phyloP scores from a whole-genome alignment of 2,113 vertebrate species.

The Pseudorectes ferrugineus region DNA sequence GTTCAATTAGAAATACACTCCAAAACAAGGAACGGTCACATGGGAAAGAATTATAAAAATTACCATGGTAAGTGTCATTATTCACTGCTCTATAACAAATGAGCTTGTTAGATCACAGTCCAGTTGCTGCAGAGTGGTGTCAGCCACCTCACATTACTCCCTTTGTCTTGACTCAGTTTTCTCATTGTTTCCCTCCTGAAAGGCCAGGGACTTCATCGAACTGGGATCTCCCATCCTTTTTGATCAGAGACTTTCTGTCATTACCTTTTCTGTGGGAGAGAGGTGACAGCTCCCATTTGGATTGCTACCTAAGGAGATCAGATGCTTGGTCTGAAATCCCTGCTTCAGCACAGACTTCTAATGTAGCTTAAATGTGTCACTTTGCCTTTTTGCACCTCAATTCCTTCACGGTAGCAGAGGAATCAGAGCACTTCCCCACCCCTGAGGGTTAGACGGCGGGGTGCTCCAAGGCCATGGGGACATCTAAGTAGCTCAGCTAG shows the following conservation, averaged over 20 bases:
- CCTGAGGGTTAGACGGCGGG: neutral
- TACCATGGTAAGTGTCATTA: neutral
- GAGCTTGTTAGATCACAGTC: neutral
- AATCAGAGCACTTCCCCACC: neutral
- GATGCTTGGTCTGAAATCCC: constrained; percentile 8
- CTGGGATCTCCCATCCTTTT: neutral
- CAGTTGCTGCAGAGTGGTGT: neutral
- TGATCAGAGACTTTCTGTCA: constrained; percentile 11
- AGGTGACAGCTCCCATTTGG: constrained; percentile 21
- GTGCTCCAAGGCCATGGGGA: constrained; percentile 5
- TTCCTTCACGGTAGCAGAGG: neutral
- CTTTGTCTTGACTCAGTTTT: neutral
- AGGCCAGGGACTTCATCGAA: neutral
- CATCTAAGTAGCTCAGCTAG: constrained; percentile 1
- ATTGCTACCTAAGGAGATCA: constrained; percentile 14
- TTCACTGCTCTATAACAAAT: neutral
- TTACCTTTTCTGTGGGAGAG: neutral
- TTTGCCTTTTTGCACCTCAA: neutral
- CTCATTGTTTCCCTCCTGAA: neutral
- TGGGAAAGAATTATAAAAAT: neutral
- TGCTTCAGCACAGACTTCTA: constrained; percentile 16
- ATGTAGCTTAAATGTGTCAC: neutral
- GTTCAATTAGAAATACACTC: neutral
- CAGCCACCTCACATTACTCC: neutral
- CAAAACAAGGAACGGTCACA: neutral